Evolutionary conservation across 35 echinoderm and acorn worm species (phyloP).

Genomic region (Lytechinus variegatus): DNA sequence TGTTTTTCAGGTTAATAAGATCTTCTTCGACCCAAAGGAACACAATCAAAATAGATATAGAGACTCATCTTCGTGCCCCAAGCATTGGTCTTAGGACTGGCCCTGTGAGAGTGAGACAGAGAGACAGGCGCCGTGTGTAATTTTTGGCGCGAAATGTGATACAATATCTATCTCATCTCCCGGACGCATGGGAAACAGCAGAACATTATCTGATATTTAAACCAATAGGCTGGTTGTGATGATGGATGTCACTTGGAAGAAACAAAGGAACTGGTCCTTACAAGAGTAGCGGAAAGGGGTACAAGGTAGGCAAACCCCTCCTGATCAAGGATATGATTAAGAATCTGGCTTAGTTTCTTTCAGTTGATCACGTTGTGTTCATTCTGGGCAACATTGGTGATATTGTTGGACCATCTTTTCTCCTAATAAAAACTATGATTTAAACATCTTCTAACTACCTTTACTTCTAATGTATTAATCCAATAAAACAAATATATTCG

Average conservation of each 20-base stretch:
- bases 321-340: too few species aligned
- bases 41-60: not conserved
- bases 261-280: not conserved
- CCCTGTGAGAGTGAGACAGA: not conserved
- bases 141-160: slow-evolving; percentile 40
- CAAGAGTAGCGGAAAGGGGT: not conserved
- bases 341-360: too few species aligned
- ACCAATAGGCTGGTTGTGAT: not conserved
- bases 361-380: too few species aligned
- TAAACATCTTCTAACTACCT: too few species aligned
- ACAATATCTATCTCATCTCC: slow-evolving; percentile 35
- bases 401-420: too few species aligned
- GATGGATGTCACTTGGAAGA: slow-evolving; percentile 6
- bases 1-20: slow-evolving; percentile 5
- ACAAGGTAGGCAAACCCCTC: not conserved
- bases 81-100: not conserved
- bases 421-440: too few species aligned
- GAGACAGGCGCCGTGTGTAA: slow-evolving; percentile 24
- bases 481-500: too few species aligned
- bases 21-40: not conserved
- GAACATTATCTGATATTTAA: slow-evolving; percentile 30
- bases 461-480: too few species aligned
- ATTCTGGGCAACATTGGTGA: too few species aligned
- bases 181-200: slow-evolving; percentile 34
- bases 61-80: not conserved